Percentiles rank a stretch among this genome's conserved stretches.
Conservation (phyloP, 2,113 vertebrate species). For the Malurus cyaneus region DNA sequence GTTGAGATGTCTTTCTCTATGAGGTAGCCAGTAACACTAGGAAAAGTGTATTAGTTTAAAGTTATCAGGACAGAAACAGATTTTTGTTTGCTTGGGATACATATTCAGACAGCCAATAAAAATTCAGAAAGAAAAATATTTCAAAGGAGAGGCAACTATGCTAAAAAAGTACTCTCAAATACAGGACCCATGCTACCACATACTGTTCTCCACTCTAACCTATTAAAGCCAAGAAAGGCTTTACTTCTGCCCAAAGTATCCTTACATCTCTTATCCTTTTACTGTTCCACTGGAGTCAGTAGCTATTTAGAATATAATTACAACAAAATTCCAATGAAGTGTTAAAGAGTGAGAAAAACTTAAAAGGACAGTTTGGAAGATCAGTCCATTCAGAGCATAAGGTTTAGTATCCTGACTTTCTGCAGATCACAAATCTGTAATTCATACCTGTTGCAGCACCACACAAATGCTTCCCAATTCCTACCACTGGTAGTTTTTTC, state of each 20-base stretch:
- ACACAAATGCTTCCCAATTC: constrained; percentile 95
- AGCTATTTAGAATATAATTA: neutral
- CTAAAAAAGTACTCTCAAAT: neutral
- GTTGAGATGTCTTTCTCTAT: neutral
- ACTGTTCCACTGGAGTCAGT: neutral
- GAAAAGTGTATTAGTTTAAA: neutral
- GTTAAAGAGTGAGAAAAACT: neutral
- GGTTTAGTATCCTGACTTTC: neutral
- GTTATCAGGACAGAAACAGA: neutral
- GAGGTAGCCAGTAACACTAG: neutral
- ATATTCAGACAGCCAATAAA: neutral
- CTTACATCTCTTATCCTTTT: neutral
- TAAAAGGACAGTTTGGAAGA: neutral
- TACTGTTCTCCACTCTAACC: neutral
- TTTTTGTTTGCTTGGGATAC: neutral
- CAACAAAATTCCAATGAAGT: neutral
- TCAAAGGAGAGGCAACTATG: neutral
- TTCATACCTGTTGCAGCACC: constrained; percentile 91
- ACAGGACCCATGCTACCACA: neutral
- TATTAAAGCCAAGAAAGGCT: neutral
- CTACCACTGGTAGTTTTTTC: constrained; percentile 83
- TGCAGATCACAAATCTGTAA: neutral
- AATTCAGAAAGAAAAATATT: neutral
- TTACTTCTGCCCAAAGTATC: neutral
- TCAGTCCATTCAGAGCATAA: neutral